Percentiles rank a stretch among this genome's conserved stretches.
These are phyloP conservation scores for Leucosticte australis DNA, from an alignment of 2,113 vertebrate species.

Conservation along the genomic window DNA sequence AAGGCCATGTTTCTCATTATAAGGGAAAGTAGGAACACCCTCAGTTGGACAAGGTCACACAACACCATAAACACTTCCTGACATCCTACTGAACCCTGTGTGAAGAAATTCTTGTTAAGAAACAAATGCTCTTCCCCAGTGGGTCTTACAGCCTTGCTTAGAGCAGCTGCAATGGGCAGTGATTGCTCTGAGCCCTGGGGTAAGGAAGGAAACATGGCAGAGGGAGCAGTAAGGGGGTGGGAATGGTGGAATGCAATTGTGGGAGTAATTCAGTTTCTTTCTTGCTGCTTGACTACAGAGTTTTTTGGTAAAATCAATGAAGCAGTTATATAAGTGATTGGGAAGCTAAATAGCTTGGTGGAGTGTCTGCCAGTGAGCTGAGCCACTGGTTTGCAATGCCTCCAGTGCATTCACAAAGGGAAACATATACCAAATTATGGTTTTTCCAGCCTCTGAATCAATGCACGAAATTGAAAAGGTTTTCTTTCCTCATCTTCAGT, in stretches of 20 bases:
- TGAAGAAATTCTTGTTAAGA: background rate
- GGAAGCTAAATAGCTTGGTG: background rate
- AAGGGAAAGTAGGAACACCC: rapidly evolving
- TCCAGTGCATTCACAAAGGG: background rate
- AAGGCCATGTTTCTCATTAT: background rate
- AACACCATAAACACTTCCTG: background rate
- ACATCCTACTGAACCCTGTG: background rate
- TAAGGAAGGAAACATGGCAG: background rate
- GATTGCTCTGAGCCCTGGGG: background rate
- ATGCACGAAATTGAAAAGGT: background rate
- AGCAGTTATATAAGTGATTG: background rate
- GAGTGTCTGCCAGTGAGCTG: background rate
- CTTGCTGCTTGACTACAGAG: background rate
- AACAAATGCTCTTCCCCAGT: background rate
- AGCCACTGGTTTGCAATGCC: background rate
- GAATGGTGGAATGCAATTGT: background rate
- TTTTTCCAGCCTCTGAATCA: background rate
- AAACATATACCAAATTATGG: background rate
- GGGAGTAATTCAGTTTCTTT: background rate
- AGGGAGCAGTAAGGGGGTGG: background rate
- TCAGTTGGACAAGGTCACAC: background rate
- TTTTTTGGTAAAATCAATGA: background rate
- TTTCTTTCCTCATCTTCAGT: background rate
- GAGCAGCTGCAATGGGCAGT: background rate
- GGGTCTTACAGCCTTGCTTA: background rate